phyloP scores from a whole-genome alignment of 2,888 invertebrate species.

The Mantis religiosa region DNA sequence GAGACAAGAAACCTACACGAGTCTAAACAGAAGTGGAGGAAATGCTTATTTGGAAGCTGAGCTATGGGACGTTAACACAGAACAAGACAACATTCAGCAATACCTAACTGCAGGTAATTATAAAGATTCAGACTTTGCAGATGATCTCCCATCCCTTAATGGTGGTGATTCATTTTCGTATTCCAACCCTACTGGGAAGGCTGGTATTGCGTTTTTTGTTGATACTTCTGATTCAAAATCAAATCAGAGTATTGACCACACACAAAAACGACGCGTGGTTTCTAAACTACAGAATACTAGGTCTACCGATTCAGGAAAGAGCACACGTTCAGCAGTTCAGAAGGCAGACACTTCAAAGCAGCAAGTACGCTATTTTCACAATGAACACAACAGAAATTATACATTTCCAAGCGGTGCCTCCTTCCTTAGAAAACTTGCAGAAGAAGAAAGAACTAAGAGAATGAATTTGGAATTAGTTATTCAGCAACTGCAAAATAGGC shows the following conservation, averaged over 20 bases:
- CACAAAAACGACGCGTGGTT: background rate
- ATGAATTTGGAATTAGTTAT: background rate
- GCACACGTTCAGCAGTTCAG: background rate
- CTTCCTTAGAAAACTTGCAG: background rate
- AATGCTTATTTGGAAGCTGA: background rate
- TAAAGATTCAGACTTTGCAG: background rate
- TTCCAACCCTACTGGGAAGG: background rate
- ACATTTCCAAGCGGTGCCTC: background rate
- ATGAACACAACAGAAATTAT: background rate
- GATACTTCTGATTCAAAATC: background rate
- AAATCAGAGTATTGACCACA: background rate
- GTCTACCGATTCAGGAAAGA: background rate
- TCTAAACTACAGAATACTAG: no score
- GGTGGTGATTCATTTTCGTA: background rate
- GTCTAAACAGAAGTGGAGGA: background rate
- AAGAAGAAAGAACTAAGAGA: background rate
- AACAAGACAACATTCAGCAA: background rate
- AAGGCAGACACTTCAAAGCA: background rate
- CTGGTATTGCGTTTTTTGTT: background rate
- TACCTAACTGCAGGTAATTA: background rate
- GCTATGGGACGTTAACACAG: background rate
- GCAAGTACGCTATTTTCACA: background rate
- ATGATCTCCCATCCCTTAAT: background rate
- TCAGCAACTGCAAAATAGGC: background rate
- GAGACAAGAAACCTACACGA: background rate